Evolutionary conservation across 2,797 vertebrate genomes (phyloP).

Genomic region (Rhyacichthys aspro): DNA sequence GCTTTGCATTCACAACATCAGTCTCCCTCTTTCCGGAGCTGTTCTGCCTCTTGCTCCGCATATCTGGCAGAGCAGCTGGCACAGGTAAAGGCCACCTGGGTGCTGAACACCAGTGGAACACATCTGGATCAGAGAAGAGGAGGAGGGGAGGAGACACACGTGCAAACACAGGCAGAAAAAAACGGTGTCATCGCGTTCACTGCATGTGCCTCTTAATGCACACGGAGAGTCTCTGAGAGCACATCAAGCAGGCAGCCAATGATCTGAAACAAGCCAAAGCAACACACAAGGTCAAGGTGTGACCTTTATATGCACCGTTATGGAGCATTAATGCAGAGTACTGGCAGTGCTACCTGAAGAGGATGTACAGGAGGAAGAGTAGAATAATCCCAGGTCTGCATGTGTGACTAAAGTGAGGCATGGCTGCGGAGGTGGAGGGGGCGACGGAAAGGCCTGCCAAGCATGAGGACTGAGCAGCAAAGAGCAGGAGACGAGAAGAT

Average conservation of each 20-base stretch:
- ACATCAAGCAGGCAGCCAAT: constrained; percentile 55
- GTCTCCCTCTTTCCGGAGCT: constrained; percentile 29
- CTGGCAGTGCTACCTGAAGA: constrained; percentile 63
- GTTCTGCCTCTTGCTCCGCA: constrained; percentile 23
- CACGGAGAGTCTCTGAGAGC: constrained; percentile 55
- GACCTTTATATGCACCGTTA: constrained; percentile 39
- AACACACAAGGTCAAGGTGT: constrained; percentile 46
- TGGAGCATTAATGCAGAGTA: constrained; percentile 54
- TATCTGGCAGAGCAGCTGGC: constrained; percentile 57
- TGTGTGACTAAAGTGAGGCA: constrained; percentile 29
- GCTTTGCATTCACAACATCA: background rate
- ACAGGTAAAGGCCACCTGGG: constrained; percentile 35
- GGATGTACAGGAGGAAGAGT: constrained; percentile 66
- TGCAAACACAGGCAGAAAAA: background rate
- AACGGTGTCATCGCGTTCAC: constrained; percentile 4
- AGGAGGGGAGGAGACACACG: background rate
- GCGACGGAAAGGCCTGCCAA: constrained; percentile 57
- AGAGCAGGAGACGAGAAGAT: constrained; percentile 56
- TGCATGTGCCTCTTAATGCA: constrained; percentile 67
- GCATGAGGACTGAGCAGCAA: constrained; percentile 40
- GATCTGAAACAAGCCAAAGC: constrained; percentile 57
- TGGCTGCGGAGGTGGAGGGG: constrained; percentile 33
- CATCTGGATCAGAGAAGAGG: constrained; percentile 27
- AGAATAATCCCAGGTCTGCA: constrained; percentile 57
- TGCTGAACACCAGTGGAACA: constrained; percentile 13